Evolutionary conservation across 2,888 invertebrate species (phyloP), one percentile per base, ranked within the genome.

Genomic region (Cosmia trapezina): DNA sequence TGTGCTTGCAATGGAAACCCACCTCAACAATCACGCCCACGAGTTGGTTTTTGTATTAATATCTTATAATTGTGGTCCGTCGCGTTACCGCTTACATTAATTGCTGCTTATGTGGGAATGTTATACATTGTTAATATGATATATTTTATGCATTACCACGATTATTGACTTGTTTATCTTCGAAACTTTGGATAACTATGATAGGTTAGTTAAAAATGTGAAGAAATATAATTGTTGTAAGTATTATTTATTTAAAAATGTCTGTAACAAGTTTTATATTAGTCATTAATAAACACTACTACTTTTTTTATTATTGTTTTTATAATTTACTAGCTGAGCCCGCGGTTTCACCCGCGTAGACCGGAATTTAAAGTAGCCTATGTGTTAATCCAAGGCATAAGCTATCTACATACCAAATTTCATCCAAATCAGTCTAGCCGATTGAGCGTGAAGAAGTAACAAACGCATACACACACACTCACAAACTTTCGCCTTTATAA

Each of bases 31-130:
- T 89, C 89, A 90, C 92, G 90, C 92, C 93, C 89, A 93, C 93
- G 80, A 85, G 78, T 86, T 86, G 78, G 76, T 84, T 84, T 56
- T 91, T 90, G 87, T 92, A 93, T 92, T 92, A 93, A 92, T 92
- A 89, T 87, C 83, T 86, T 89, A 91, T 93, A 93, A 93, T 93
- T 92, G 91, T 89, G 87, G 88, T 88, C 84, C 22, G 28, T 89
- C 85, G 86, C 84, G 85, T 90, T 89, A 89, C 89, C 86, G 75
- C 86, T 87, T 84, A 90, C 90, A 90, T 92, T 93, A 93, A 93
- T 92, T 91, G 92, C 91, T 87, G 81, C 71, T 76, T 62, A 76
- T 78, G 61, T 81, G 65, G 67, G 66, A 77, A 83, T 76, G 74
- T 45, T 73, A 73, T 67, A 81, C 76, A 78, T 81, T 75, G 75